These are phyloP conservation scores for Anarrhichthys ocellatus DNA, from an alignment of 2,113 vertebrate species.

Conservation along the genomic window DNA sequence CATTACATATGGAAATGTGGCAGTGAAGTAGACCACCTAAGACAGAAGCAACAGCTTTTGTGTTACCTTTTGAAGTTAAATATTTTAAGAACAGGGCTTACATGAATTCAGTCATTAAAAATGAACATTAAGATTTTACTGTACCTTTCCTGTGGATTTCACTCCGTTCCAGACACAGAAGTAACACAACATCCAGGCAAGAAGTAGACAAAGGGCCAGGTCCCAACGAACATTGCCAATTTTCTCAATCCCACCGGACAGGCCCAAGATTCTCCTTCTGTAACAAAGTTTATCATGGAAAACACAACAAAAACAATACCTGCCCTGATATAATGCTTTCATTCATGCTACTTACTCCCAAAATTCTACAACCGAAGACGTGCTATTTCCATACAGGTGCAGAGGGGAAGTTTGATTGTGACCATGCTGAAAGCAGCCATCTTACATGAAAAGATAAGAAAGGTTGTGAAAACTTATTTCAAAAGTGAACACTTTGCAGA, in stretches of 20 bases:
- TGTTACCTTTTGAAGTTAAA: not conserved
- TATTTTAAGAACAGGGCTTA: not conserved
- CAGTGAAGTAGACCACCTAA: slow-evolving; percentile 97
- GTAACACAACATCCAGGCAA: slow-evolving; percentile 87
- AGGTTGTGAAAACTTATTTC: not conserved
- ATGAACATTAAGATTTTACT: not conserved
- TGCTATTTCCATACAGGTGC: slow-evolving; percentile 30
- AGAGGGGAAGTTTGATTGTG: slow-evolving; percentile 52
- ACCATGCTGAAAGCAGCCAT: slow-evolving; percentile 58
- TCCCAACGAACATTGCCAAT: slow-evolving; percentile 88
- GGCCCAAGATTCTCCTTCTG: slow-evolving; percentile 90
- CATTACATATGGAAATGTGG: slow-evolving; percentile 95
- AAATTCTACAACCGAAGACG: slow-evolving; percentile 92
- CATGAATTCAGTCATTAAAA: not conserved
- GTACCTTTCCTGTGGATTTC: slow-evolving; percentile 88
- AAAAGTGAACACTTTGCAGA: not conserved
- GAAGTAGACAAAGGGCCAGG: slow-evolving; percentile 84
- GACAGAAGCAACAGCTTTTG: not conserved
- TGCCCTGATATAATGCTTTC: not conserved
- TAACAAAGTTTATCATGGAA: slow-evolving; percentile 26
- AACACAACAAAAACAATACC: not conserved
- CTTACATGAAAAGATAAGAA: slow-evolving; percentile 29
- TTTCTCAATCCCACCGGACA: slow-evolving; percentile 90
- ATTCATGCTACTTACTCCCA: slow-evolving; percentile 91
- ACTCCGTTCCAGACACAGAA: slow-evolving; percentile 90